Percentiles rank a stretch among this genome's conserved stretches.
These are phyloP conservation scores for Vireo griseus DNA, from an alignment of 2,797 vertebrate genomes.

Conservation along the genomic window DNA sequence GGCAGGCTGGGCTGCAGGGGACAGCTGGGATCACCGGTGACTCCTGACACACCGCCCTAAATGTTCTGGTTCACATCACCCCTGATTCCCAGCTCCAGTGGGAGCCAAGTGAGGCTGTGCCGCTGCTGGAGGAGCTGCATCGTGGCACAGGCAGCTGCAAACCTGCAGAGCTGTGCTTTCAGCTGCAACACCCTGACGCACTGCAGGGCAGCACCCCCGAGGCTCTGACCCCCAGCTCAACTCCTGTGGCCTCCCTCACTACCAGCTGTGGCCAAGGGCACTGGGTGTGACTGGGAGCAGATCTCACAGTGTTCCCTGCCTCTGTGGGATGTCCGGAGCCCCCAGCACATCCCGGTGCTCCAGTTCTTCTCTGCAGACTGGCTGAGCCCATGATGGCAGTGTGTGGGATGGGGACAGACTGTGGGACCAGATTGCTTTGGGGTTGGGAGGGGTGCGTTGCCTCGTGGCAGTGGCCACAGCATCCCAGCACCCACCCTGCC, in stretches of 20 bases:
- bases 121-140: fast-evolving
- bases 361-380: neutral
- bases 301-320: fast-evolving
- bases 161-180: neutral
- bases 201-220: neutral
- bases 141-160: neutral
- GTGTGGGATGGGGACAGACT: neutral
- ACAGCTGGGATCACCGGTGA: neutral
- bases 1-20: neutral
- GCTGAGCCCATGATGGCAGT: neutral
- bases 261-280: fast-evolving
- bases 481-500: neutral
- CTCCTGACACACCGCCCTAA: fast-evolving
- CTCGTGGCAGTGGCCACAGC: neutral
- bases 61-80: neutral
- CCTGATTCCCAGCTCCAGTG: neutral
- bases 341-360: neutral
- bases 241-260: fast-evolving
- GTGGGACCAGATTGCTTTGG: too few species aligned
- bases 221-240: neutral
- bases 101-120: neutral
- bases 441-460: neutral
- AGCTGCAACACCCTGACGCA: fast-evolving
- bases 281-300: neutral
- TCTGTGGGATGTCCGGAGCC: neutral